A percentile compares a stretch with the other conserved stretches of the same genome.
Conservation (phyloP, 2,888 invertebrate species). For the Endomychus coccineus region DNA sequence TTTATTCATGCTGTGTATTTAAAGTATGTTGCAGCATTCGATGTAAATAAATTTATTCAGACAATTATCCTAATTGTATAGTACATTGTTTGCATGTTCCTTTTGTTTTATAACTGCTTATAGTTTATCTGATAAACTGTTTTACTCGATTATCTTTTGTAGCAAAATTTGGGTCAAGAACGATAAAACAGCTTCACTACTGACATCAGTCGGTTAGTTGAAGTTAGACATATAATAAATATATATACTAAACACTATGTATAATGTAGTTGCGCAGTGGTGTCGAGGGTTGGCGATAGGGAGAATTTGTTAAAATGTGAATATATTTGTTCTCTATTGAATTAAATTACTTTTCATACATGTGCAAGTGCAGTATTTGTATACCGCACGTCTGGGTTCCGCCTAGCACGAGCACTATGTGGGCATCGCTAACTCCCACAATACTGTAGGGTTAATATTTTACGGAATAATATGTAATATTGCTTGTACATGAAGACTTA, state of each 20-base stretch:
- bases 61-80: conserved; percentile 32
- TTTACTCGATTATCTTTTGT: conserved; percentile 31
- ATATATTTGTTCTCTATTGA: conserved; percentile 42
- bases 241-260: conserved; percentile 36
- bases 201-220: conserved; percentile 29
- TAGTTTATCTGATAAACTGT: conserved; percentile 37
- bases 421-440: conserved; percentile 39
- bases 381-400: conserved; percentile 32
- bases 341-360: conserved; percentile 37
- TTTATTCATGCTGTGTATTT: conserved; percentile 23
- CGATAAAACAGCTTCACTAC: conserved; percentile 30
- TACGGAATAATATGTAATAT: conserved; percentile 57
- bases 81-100: conserved; percentile 39
- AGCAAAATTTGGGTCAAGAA: conserved; percentile 22
- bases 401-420: conserved; percentile 37
- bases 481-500: conserved; percentile 72
- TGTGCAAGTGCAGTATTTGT: conserved; percentile 38
- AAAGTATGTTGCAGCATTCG: conserved; percentile 34
- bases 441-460: conserved; percentile 44
- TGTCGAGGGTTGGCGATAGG: conserved; percentile 43
- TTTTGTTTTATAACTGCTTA: conserved; percentile 41
- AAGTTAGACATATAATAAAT: conserved; percentile 37
- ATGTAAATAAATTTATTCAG: conserved; percentile 30
- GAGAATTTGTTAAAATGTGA: conserved; percentile 29
- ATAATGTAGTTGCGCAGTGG: conserved; percentile 41